A percentile compares a stretch with the other conserved stretches of the same genome.
phyloP scores from a whole-genome alignment of 2,888 invertebrate genomes.

The Nephrotoma appendiculata region DNA sequence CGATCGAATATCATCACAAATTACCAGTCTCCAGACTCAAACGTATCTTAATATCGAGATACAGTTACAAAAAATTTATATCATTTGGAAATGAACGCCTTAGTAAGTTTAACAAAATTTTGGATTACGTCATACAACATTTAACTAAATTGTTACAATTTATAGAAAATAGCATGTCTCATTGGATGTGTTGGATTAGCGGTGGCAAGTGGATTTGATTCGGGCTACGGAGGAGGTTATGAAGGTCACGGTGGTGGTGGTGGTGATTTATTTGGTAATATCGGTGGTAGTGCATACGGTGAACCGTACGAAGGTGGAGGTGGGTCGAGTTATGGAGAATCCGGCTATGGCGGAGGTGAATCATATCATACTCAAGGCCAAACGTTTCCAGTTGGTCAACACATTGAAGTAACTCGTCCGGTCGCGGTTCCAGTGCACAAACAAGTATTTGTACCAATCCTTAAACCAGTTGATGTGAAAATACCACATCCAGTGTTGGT shows the following conservation, averaged over 20 bases:
- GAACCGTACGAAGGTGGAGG: not conserved
- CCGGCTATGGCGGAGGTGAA: not conserved
- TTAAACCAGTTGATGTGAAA: constrained; percentile 52
- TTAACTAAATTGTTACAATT: not conserved
- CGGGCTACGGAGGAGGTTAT: not conserved
- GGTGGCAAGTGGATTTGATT: not conserved
- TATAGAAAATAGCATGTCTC: not conserved
- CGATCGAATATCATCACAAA: not conserved
- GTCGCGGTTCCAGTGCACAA: constrained; percentile 49
- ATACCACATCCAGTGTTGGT: constrained; percentile 62
- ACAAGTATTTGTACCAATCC: constrained; percentile 53
- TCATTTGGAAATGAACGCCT: not conserved
- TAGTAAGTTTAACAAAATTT: not conserved
- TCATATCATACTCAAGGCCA: constrained; percentile 5
- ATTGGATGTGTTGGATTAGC: not conserved
- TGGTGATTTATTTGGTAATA: not conserved
- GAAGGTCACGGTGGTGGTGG: not conserved
- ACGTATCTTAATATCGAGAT: not conserved
- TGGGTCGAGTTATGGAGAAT: not conserved
- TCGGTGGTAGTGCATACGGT: not conserved
- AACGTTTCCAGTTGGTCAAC: constrained; percentile 38
- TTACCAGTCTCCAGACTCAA: not conserved
- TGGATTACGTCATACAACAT: not conserved
- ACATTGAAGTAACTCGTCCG: constrained; percentile 39
- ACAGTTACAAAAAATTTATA: not conserved